Evolutionary conservation across 1,140 invertebrate genomes (phyloP).

Genomic region (Antheraea mylitta): DNA sequence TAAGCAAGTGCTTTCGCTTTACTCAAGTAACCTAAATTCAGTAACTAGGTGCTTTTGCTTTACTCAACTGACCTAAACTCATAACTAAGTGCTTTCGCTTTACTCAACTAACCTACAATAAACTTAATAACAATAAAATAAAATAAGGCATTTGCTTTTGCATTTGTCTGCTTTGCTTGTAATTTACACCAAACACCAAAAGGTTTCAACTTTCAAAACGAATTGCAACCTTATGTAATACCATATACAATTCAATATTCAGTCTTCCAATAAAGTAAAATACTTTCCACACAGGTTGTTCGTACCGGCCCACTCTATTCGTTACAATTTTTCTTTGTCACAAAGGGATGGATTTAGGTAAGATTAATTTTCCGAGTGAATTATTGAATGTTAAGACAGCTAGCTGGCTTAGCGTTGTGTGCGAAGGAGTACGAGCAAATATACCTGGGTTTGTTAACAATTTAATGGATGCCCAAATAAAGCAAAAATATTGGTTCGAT

Average conservation of each 20-base stretch:
- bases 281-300: conserved; percentile 55
- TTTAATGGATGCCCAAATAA: too few relatives aligned
- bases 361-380: conserved; percentile 62
- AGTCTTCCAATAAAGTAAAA: conserved; percentile 18
- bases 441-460: neutral
- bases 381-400: conserved; percentile 24
- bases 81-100: too few relatives aligned
- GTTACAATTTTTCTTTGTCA: conserved; percentile 77
- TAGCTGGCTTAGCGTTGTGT: neutral
- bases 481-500: too few relatives aligned
- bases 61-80: too few relatives aligned
- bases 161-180: neutral
- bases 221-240: conserved; percentile 21
- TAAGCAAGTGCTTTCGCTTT: too few relatives aligned
- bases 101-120: too few relatives aligned
- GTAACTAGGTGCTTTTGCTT: too few relatives aligned
- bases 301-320: conserved; percentile 55
- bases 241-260: conserved; percentile 27
- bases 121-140: too few relatives aligned
- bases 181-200: neutral
- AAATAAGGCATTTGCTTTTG: too few relatives aligned
- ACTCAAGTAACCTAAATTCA: too few relatives aligned
- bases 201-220: neutral
- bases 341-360: conserved; percentile 70
- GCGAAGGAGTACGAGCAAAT: neutral